phyloP scores from a whole-genome alignment of 2,888 invertebrate species.

The Aspidiotus destructor region DNA sequence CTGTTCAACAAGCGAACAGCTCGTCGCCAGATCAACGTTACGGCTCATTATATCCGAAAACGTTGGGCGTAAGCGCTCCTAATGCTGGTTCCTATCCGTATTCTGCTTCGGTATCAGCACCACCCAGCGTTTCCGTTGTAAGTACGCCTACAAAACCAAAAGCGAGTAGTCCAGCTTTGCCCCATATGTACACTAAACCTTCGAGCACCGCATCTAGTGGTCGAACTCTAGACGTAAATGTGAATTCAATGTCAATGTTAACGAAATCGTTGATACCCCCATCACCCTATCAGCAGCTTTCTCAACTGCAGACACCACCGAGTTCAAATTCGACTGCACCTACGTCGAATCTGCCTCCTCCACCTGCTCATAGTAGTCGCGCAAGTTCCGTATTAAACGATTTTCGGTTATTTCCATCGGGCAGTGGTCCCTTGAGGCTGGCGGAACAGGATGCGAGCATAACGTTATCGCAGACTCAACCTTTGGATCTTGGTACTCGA shows the following conservation, averaged over 20 bases:
- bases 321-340: slow-evolving; percentile 31
- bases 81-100: slow-evolving; percentile 9
- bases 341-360: slow-evolving; percentile 41
- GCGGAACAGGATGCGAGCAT: background rate
- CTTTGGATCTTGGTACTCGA: slow-evolving; percentile 61
- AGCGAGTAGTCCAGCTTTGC: slow-evolving; percentile 68
- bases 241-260: slow-evolving; percentile 48
- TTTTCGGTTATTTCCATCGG: background rate
- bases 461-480: slow-evolving; percentile 58
- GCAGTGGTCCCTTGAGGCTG: background rate
- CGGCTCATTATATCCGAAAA: background rate
- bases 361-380: slow-evolving; percentile 46
- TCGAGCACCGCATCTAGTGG: slow-evolving; percentile 51
- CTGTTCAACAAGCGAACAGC: slow-evolving; percentile 30
- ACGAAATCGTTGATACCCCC: slow-evolving; percentile 49
- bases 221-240: slow-evolving; percentile 42
- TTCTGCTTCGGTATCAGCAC: background rate
- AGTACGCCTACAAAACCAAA: slow-evolving; percentile 49
- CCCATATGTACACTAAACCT: slow-evolving; percentile 62
- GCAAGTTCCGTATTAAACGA: slow-evolving; percentile 32
- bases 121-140: background rate
- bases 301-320: slow-evolving; percentile 43
- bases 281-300: slow-evolving; percentile 48
- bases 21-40: slow-evolving; percentile 36
- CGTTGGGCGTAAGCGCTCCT: background rate